Percentiles rank a stretch among this genome's conserved stretches.
phyloP scores from a whole-genome alignment of 2,113 vertebrate species.

The Natator depressus region DNA sequence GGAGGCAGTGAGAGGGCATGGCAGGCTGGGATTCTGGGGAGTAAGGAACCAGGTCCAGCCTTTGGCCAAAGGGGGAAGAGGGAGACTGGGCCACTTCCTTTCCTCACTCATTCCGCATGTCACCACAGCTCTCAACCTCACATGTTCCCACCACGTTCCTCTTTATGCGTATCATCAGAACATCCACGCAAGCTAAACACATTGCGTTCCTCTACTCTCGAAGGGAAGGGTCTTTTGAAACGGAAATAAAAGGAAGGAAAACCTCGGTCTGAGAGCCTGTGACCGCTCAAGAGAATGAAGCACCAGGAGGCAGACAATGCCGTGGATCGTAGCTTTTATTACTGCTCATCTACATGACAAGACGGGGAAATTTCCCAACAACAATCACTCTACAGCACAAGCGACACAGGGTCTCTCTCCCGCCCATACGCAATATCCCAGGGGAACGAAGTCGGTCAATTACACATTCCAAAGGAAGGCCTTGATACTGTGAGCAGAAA shows the following conservation, averaged over 20 bases:
- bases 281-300: accelerated
- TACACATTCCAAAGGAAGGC: not conserved
- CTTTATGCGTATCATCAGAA: too few species aligned
- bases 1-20: too few species aligned
- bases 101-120: too few species aligned
- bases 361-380: not conserved
- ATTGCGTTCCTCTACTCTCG: not conserved
- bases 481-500: not conserved
- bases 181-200: too few species aligned
- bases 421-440: not conserved
- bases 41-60: too few species aligned
- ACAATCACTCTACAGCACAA: not conserved
- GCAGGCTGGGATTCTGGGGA: too few species aligned
- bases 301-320: not conserved
- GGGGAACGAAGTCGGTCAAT: accelerated
- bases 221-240: not conserved
- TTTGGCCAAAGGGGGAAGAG: too few species aligned
- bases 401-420: not conserved
- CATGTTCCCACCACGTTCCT: too few species aligned
- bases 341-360: not conserved
- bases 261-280: accelerated
- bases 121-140: too few species aligned
- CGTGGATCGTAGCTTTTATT: slow-evolving; percentile 47
- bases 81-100: too few species aligned
- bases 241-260: accelerated